Conservation (phyloP, 2,888 invertebrate species). For the Drosophila rubida region DNA sequence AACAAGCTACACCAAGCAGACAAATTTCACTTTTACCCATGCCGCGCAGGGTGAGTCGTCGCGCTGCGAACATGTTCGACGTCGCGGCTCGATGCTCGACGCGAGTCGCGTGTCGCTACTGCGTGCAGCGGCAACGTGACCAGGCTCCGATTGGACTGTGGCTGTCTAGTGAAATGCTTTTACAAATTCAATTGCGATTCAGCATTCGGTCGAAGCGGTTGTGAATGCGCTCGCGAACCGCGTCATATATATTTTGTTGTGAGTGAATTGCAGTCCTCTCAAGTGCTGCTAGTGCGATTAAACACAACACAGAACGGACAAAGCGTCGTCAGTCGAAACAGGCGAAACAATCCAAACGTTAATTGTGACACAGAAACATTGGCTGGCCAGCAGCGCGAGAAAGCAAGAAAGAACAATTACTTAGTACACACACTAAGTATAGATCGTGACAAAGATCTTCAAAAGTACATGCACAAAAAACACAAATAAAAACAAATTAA, state of each 20-base stretch:
- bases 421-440: neutral
- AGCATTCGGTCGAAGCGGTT: constrained; percentile 73
- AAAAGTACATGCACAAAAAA: neutral
- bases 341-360: constrained; percentile 37
- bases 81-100: constrained; percentile 38
- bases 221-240: constrained; percentile 50
- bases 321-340: constrained; percentile 24
- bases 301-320: constrained; percentile 6
- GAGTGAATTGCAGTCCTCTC: constrained; percentile 37
- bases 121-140: constrained; percentile 82
- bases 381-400: neutral
- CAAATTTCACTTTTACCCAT: constrained; percentile 69
- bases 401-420: neutral
- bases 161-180: constrained; percentile 77
- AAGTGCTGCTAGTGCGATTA: constrained; percentile 20
- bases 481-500: neutral
- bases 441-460: constrained; percentile 8
- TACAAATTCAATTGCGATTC: constrained; percentile 82
- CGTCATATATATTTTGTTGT: constrained; percentile 13
- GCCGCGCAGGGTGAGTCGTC: constrained; percentile 9
- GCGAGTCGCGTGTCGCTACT: constrained; percentile 69
- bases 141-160: constrained; percentile 41
- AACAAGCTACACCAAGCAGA: constrained; percentile 18
- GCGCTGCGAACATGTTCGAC: constrained; percentile 36
- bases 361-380: neutral